Evolutionary conservation across 2,113 vertebrate species (phyloP).

Genomic region (Sorex araneus): DNA sequence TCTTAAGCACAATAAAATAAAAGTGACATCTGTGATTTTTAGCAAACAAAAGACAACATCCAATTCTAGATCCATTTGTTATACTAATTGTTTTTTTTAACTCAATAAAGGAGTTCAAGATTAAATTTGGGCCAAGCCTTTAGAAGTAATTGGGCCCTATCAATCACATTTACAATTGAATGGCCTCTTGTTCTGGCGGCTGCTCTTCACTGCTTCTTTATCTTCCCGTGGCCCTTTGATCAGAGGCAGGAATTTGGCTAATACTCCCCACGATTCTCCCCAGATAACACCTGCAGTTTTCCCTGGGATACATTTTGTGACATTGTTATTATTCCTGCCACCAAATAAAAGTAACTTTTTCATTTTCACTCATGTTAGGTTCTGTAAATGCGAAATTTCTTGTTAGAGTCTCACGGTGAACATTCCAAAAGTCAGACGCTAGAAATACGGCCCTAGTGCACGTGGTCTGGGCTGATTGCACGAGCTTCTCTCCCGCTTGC

Average conservation of each 20-base stretch:
- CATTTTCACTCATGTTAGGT: slow-evolving; percentile 71
- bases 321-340: slow-evolving; percentile 75
- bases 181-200: not conserved
- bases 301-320: slow-evolving; percentile 38
- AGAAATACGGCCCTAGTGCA: slow-evolving; percentile 49
- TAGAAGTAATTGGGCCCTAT: slow-evolving; percentile 4
- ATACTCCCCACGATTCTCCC: slow-evolving; percentile 31
- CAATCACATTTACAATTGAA: not conserved
- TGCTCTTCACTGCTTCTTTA: not conserved
- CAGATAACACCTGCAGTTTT: slow-evolving; percentile 44
- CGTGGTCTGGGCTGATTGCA: not conserved
- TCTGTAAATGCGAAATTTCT: slow-evolving; percentile 79
- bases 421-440: slow-evolving; percentile 71
- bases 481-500: not conserved
- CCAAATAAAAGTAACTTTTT: slow-evolving; percentile 65
- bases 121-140: slow-evolving; percentile 54
- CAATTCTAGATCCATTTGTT: slow-evolving; percentile 68
- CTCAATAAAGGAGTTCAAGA: slow-evolving; percentile 38
- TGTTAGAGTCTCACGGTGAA: slow-evolving; percentile 69
- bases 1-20: slow-evolving; percentile 3
- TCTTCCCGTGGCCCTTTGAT: not conserved
- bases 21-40: not conserved
- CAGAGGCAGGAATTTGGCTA: not conserved
- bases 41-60: slow-evolving; percentile 50
- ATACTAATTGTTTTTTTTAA: slow-evolving; percentile 41